phyloP scores from a whole-genome alignment of 2,113 vertebrate genomes.

The Lagenorhynchus albirostris region DNA sequence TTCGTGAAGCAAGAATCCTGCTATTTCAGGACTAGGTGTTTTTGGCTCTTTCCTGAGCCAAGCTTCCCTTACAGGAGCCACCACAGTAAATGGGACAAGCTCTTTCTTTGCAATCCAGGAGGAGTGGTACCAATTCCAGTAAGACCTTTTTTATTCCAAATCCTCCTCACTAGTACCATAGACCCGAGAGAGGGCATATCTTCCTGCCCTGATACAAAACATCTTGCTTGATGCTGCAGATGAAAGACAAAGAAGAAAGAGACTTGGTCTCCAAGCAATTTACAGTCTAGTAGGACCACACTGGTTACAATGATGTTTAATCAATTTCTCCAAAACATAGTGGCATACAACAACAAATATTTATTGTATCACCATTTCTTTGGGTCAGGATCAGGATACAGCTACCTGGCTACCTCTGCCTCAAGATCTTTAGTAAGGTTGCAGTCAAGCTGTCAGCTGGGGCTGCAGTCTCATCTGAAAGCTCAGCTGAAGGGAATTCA shows the following conservation, averaged over 20 bases:
- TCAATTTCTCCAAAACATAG: background rate
- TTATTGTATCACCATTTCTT: background rate
- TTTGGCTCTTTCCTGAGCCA: background rate
- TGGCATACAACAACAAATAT: background rate
- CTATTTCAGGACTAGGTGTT: background rate
- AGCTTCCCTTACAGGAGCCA: background rate
- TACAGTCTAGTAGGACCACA: background rate
- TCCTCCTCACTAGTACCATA: background rate
- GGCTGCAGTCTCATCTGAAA: background rate
- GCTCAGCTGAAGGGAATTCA: background rate
- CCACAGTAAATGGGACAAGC: background rate
- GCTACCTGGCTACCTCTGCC: background rate
- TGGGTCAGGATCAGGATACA: background rate
- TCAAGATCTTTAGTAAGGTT: background rate
- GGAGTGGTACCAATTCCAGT: background rate
- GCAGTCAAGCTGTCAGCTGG: background rate
- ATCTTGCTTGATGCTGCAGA: background rate
- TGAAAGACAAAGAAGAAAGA: background rate
- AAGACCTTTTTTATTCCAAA: background rate
- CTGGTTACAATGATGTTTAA: background rate
- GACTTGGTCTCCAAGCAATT: background rate
- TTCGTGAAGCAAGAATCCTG: background rate
- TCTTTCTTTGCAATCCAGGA: background rate
- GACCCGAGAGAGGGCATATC: background rate
- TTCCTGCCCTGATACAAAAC: background rate